Percentiles rank a stretch among this genome's conserved stretches.
Conservation (phyloP, 2,797 vertebrate species). For the Linurgus olivaceus region DNA sequence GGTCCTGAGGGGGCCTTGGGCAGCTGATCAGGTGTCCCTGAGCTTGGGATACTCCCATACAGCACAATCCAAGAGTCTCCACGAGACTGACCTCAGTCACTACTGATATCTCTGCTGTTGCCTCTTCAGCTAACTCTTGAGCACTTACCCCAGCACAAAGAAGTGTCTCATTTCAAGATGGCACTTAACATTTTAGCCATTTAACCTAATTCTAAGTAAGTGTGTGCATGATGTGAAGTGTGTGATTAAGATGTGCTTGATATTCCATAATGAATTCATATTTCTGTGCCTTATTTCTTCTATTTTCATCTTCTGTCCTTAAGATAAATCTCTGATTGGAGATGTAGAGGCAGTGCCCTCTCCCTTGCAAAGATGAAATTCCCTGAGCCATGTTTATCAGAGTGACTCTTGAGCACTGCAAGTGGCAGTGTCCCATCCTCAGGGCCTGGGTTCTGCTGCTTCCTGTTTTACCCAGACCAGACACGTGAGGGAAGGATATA, state of each 20-base stretch:
- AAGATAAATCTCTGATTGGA: not conserved
- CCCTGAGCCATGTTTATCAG: accelerated
- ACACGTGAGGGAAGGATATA: not conserved
- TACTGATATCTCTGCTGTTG: accelerated
- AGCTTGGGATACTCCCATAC: not conserved
- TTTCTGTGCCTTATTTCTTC: not conserved
- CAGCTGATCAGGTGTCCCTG: not conserved
- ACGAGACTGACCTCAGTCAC: accelerated
- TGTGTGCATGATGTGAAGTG: not conserved
- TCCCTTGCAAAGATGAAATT: not conserved
- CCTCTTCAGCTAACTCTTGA: not conserved
- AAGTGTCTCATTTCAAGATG: not conserved
- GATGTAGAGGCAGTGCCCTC: not conserved
- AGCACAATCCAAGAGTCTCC: not conserved
- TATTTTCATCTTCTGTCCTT: not conserved
- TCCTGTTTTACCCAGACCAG: not conserved
- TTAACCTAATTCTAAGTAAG: not conserved
- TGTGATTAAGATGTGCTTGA: not conserved
- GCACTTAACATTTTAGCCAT: not conserved
- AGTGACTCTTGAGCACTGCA: accelerated
- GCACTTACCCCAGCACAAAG: not conserved
- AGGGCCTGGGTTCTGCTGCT: not conserved
- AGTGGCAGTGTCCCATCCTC: not conserved
- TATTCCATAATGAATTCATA: not conserved
- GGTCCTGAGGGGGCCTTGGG: not conserved